A percentile compares a stretch with the other conserved stretches of the same genome.
Evolutionary conservation across 2,888 invertebrate genomes (phyloP).

Genomic region (Cerastis leucographa): DNA sequence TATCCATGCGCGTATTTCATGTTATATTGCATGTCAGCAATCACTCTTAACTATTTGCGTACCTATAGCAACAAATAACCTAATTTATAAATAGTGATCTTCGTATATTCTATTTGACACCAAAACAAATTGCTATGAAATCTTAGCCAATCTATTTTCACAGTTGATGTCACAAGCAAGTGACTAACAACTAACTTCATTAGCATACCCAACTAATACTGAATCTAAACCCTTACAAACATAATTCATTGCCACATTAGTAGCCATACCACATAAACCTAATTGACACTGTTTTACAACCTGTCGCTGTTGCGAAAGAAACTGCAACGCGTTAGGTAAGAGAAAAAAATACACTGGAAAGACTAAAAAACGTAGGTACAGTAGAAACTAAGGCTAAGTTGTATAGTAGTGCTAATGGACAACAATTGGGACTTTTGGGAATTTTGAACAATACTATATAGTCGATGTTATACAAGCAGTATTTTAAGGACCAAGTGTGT

Average conservation of each 20-base stretch:
- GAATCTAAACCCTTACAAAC: constrained; percentile 11
- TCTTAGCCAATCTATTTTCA: neutral
- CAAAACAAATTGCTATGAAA: neutral
- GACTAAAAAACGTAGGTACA: constrained; percentile 21
- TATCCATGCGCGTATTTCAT: no score
- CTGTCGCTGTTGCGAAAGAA: constrained; percentile 37
- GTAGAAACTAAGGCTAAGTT: neutral
- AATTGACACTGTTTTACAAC: constrained; percentile 53
- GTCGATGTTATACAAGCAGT: neutral
- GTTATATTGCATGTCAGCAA: no score
- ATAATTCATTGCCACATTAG: constrained; percentile 46
- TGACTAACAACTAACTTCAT: constrained; percentile 22
- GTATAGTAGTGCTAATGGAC: constrained; percentile 37
- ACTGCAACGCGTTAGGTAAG: constrained; percentile 48
- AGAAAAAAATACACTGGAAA: constrained; percentile 27
- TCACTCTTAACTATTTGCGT: no score
- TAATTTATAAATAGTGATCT: neutral
- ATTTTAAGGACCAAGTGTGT: neutral
- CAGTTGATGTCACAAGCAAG: neutral
- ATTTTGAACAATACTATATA: constrained; percentile 20
- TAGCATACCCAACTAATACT: constrained; percentile 26
- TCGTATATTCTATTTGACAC: neutral
- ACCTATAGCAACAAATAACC: no score
- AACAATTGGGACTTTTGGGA: constrained; percentile 25
- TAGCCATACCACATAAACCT: constrained; percentile 49